Evolutionary conservation across 2,888 invertebrate genomes (phyloP).

Genomic region (Pristionchus arcanus): DNA sequence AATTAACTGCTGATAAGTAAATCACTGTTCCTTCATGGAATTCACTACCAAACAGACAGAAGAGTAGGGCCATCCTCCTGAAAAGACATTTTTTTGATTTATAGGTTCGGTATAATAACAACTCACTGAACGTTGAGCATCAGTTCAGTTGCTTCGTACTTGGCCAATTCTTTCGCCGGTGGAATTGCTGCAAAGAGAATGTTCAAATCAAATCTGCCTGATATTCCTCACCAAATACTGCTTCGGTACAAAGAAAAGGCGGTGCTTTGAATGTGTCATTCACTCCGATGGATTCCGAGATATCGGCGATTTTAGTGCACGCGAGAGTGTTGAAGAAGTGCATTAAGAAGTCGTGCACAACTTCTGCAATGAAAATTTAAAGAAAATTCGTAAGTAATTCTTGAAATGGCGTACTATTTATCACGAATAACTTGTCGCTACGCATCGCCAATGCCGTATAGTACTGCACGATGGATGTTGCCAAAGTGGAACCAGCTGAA

Average conservation of each 20-base stretch:
- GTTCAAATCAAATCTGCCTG: background rate
- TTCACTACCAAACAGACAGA: background rate
- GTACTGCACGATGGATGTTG: background rate
- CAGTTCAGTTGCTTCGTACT: background rate
- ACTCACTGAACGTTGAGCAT: slow-evolving; percentile 13
- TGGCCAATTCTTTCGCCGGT: background rate
- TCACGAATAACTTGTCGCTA: background rate
- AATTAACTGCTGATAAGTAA: background rate
- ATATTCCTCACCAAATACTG: background rate
- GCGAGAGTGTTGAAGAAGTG: background rate
- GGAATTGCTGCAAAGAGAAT: background rate
- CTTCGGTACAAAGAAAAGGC: background rate
- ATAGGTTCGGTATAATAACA: background rate
- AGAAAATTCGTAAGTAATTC: background rate
- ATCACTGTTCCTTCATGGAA: background rate
- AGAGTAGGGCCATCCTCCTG: background rate
- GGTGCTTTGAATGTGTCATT: background rate
- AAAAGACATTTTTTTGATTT: background rate
- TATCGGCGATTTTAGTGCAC: background rate
- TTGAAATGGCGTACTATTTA: background rate
- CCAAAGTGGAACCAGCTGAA: background rate
- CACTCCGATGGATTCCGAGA: background rate
- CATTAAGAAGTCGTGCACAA: slow-evolving; percentile 19
- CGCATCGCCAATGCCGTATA: slow-evolving; percentile 5
- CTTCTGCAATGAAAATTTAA: background rate